Base-by-base conservation (phyloP, 2,888 invertebrate species). In the Arrhopalites spinosus region DNA sequence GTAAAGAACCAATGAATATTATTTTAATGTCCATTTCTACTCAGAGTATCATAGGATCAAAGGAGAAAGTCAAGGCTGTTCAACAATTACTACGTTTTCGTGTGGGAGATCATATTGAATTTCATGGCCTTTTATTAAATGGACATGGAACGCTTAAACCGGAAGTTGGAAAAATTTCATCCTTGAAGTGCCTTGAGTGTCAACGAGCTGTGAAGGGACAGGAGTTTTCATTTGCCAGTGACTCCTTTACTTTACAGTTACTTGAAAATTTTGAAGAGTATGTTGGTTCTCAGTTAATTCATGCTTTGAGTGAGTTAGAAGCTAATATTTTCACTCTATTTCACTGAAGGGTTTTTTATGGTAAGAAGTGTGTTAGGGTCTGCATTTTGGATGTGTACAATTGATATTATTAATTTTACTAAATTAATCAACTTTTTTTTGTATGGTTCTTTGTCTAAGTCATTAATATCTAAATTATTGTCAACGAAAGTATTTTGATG, bases 81-180 rank as follows among this genome's bases (percentile, higher is more conserved):
- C 74, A 79, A 66, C 77, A 77, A n/a, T 30, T 82, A 25, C 77
- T 80, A 1, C 79, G 74, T 43, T 77, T 81, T 17, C 59, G 77
- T 67, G 53, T 71, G 2, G 81, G 81, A n/a, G 82, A 82, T 56
- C 78, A 30, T 75, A 77, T 82, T 61, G 78, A 79, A 50, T 80
- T 82, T 75, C 66, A 78, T 68, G 82, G 82, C 23, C 69, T 61
- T 7, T 66, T 82, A 8, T 64, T 63, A n/a, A 64, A 73, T 43
- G 76, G 78, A 20, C 66, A 64, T 50, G 82, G 82, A 17, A 75
- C 78, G 13, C 29, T 81, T 23, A 78, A 74, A 64, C 82, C 82
- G 7, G 77, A 78, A 70, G 79, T 82, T 63, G 73, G 76, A 11
- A 29, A 80, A 61, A 71, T 81, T 1, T 76, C 74, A 63, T 72